Evolutionary conservation across 1,140 invertebrate genomes (phyloP).

Genomic region (Octopus bimaculoides): DNA sequence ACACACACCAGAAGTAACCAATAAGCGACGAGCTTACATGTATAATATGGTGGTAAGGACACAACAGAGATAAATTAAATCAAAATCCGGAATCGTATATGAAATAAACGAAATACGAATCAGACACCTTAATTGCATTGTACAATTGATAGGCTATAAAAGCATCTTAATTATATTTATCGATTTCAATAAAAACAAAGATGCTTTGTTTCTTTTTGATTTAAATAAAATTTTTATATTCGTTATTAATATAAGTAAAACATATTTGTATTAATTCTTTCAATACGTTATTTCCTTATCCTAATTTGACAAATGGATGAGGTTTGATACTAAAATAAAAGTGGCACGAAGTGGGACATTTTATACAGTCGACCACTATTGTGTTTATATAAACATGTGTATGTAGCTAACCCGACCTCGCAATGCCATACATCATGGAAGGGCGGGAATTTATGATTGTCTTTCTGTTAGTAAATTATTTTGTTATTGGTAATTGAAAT

Average conservation of each 20-base stretch:
- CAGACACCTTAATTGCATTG: neutral
- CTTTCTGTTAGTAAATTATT: neutral
- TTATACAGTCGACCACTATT: neutral
- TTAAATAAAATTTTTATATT: no score
- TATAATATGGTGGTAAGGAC: neutral
- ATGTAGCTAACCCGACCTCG: neutral
- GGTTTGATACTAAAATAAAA: no score
- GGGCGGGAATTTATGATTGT: constrained; percentile 10
- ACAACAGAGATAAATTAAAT: neutral
- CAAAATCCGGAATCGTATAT: neutral
- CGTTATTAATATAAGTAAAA: no score
- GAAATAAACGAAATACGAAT: neutral
- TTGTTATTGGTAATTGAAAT: no score
- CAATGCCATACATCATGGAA: neutral
- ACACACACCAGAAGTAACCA: neutral
- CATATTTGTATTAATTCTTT: no score
- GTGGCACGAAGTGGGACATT: no score
- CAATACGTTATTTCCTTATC: no score
- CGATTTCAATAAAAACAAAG: no score
- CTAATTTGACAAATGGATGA: no score
- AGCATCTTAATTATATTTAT: no score
- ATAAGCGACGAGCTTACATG: neutral
- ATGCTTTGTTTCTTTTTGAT: no score
- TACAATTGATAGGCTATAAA: neutral
- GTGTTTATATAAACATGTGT: neutral